A percentile compares a stretch with the other conserved stretches of the same genome.
These are phyloP conservation scores for Pseudomyrmex dendroicus DNA, from an alignment of 1,140 invertebrate genomes.

Conservation along the genomic window DNA sequence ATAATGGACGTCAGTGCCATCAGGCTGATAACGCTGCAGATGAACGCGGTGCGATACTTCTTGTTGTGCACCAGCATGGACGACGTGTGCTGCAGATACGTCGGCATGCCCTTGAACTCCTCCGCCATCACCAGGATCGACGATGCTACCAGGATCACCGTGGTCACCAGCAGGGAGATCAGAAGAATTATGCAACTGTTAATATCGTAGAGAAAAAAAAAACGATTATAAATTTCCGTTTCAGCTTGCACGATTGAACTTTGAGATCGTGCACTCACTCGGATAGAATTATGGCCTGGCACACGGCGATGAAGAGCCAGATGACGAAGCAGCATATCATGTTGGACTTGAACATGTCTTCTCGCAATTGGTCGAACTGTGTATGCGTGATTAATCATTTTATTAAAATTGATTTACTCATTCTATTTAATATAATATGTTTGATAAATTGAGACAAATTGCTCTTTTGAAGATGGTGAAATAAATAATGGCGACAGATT, in stretches of 20 bases:
- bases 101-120: constrained; percentile 90
- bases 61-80: constrained; percentile 90
- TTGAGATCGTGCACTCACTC: constrained; percentile 85
- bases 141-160: constrained; percentile 88
- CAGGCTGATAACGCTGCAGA: constrained; percentile 91
- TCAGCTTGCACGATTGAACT: too few relatives aligned
- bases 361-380: constrained; percentile 94
- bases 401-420: too few relatives aligned
- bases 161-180: constrained; percentile 87
- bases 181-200: constrained; percentile 86
- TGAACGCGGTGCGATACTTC: constrained; percentile 90
- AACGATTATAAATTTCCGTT: too few relatives aligned
- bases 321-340: constrained; percentile 96
- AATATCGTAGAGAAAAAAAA: neutral
- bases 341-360: constrained; percentile 97
- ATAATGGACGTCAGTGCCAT: constrained; percentile 87
- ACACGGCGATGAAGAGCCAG: constrained; percentile 94
- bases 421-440: neutral
- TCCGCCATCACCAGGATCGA: constrained; percentile 94
- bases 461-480: neutral
- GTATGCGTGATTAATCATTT: neutral
- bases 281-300: constrained; percentile 92
- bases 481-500: neutral
- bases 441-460: neutral
- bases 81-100: constrained; percentile 89